phyloP scores from a whole-genome alignment of 2,113 vertebrate species.

The Microtus ochrogaster region DNA sequence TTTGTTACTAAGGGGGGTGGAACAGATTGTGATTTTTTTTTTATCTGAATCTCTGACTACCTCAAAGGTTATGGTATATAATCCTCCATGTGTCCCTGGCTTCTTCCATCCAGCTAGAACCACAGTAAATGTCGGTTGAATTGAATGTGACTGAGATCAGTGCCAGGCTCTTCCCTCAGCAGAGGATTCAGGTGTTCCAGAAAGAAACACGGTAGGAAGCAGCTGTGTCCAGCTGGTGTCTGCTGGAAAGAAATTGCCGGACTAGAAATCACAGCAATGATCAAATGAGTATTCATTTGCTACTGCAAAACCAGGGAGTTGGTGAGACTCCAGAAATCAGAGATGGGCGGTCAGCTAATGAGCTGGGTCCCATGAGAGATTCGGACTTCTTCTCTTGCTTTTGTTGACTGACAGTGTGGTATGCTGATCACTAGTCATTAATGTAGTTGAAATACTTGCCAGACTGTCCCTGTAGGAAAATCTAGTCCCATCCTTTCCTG shows the following conservation, averaged over 20 bases:
- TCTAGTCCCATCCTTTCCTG: neutral
- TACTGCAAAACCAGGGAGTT: constrained; percentile 6
- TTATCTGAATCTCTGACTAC: neutral
- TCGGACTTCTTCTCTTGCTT: neutral
- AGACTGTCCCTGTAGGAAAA: neutral
- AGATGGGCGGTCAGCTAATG: neutral
- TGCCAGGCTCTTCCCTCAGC: neutral
- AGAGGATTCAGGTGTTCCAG: neutral
- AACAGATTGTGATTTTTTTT: neutral
- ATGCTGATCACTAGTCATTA: neutral
- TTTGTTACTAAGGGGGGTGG: neutral
- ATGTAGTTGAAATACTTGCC: neutral
- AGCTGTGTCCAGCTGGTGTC: neutral
- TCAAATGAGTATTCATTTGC: neutral
- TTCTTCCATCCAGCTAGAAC: neutral
- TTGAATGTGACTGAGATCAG: neutral
- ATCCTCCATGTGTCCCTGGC: neutral
- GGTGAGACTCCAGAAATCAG: neutral
- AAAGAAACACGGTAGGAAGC: neutral
- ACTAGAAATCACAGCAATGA: neutral
- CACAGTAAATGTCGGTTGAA: neutral
- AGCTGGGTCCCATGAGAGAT: neutral
- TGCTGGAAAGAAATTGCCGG: neutral
- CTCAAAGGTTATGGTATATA: neutral
- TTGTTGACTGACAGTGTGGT: neutral